Conservation (phyloP, 2,797 vertebrate genomes). For the Microchirus variegatus region DNA sequence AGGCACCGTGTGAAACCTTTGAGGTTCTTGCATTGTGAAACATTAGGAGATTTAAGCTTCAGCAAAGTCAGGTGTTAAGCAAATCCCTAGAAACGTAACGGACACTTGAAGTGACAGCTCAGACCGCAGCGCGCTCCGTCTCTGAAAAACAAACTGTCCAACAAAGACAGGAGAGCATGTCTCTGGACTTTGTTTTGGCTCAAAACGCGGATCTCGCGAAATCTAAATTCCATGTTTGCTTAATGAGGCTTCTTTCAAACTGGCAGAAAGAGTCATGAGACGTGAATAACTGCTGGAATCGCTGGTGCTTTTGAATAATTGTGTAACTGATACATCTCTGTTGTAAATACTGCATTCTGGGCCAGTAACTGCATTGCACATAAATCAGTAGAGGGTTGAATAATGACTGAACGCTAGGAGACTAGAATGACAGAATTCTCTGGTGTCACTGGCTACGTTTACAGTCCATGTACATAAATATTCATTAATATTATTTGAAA, state of each 20-base stretch:
- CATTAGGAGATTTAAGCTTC: not conserved
- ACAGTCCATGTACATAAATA: not conserved
- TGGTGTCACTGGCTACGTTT: not conserved
- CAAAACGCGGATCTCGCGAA: slow-evolving; percentile 22
- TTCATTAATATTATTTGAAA: not conserved
- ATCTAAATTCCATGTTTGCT: slow-evolving; percentile 18
- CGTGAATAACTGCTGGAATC: slow-evolving; percentile 27
- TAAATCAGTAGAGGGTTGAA: not conserved
- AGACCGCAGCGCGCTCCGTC: not conserved
- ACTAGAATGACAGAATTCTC: not conserved
- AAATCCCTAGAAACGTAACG: slow-evolving; percentile 4
- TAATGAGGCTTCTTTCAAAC: slow-evolving; percentile 19
- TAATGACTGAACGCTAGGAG: slow-evolving; percentile 5
- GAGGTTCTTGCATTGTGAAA: not conserved
- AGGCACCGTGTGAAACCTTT: too few relatives aligned
- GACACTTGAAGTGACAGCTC: slow-evolving; percentile 1
- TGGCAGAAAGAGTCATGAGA: slow-evolving; percentile 23
- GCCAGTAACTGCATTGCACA: slow-evolving; percentile 8
- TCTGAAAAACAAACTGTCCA: slow-evolving; percentile 4
- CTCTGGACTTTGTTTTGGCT: slow-evolving; percentile 32
- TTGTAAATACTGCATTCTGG: slow-evolving; percentile 4
- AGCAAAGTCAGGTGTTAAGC: not conserved
- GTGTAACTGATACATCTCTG: slow-evolving; percentile 17
- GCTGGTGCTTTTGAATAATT: slow-evolving; percentile 23
- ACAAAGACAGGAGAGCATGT: not conserved